Percentiles rank a stretch among this genome's conserved stretches.
phyloP scores from a whole-genome alignment of 2,113 vertebrate genomes.

The Cinclus mexicanus region DNA sequence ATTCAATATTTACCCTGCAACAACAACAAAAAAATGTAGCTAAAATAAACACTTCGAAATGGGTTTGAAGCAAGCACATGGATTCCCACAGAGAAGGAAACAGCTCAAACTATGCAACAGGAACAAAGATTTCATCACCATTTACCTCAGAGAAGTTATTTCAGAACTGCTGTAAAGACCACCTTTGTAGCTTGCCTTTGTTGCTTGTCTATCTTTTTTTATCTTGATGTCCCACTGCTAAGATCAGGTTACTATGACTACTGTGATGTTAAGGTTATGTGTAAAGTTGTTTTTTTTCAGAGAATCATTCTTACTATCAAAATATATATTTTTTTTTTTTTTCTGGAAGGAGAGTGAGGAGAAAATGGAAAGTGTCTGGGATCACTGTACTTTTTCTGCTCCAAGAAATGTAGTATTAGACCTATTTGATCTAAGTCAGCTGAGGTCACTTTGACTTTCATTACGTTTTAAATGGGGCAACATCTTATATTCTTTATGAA shows the following conservation, averaged over 20 bases:
- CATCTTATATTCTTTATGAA: not conserved
- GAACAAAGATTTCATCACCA: slow-evolving; percentile 6
- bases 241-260: slow-evolving; percentile 45
- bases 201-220: not conserved
- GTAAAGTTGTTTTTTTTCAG: not conserved
- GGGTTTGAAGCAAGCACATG: not conserved
- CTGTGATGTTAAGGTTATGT: not conserved
- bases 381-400: not conserved
- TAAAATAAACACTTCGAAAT: not conserved
- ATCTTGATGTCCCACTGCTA: not conserved
- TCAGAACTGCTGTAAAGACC: not conserved
- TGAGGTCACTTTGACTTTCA: not conserved
- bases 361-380: not conserved
- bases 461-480: not conserved
- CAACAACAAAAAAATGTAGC: not conserved
- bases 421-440: not conserved
- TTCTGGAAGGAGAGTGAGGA: not conserved
- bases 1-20: not conserved
- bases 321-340: not conserved
- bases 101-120: not conserved
- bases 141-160: slow-evolving; percentile 24
- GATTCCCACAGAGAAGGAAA: not conserved
- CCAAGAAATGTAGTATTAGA: not conserved
- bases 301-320: slow-evolving; percentile 2
- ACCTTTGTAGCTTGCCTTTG: not conserved